phyloP scores from a whole-genome alignment of 2,113 vertebrate species.

The Nycticorax nycticorax region DNA sequence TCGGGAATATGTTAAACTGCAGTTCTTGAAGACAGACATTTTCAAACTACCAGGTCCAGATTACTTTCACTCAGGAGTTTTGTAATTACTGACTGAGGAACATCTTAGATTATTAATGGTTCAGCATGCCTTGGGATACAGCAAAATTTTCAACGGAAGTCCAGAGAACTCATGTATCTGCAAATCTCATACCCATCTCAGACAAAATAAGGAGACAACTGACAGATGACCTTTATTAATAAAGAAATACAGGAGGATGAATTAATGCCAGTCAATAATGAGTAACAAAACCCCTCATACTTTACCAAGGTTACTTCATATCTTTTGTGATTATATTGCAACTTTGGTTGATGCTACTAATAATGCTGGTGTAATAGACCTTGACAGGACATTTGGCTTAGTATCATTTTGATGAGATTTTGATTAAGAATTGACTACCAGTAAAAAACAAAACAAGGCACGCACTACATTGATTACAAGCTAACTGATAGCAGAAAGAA shows the following conservation, averaged over 20 bases:
- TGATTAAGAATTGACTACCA: background rate
- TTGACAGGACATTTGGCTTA: background rate
- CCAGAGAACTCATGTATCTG: background rate
- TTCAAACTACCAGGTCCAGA: background rate
- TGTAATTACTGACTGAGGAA: background rate
- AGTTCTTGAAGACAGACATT: background rate
- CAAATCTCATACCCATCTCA: background rate
- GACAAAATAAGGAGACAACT: background rate
- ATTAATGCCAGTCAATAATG: background rate
- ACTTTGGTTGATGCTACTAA: background rate
- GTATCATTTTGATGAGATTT: background rate
- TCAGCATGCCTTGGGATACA: background rate
- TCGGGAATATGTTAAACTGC: background rate
- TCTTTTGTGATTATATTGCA: background rate
- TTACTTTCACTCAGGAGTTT: background rate
- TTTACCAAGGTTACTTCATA: background rate
- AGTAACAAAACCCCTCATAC: background rate
- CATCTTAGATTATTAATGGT: background rate
- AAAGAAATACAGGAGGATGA: background rate
- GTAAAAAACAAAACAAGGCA: background rate
- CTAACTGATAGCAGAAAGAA: background rate
- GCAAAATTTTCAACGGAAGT: background rate
- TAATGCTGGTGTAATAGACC: background rate
- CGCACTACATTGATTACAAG: background rate
- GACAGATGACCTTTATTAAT: background rate